Conservation (phyloP, 2,797 vertebrate species). For the Fringilla coelebs region DNA sequence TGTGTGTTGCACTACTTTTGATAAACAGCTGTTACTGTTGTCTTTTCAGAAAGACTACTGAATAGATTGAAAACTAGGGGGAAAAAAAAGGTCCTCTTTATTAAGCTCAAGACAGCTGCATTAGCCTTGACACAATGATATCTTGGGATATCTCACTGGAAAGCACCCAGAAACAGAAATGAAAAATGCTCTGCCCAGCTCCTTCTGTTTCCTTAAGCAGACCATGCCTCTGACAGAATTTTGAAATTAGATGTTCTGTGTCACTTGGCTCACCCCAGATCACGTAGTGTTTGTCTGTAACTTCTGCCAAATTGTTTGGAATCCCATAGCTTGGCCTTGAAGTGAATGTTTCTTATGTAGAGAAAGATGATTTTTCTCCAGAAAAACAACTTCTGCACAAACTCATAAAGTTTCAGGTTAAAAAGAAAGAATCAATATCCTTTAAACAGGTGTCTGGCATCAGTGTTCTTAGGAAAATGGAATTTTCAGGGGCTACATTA, state of each 20-base stretch:
- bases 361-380: not conserved
- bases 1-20: not conserved
- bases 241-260: not conserved
- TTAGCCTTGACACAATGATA: not conserved
- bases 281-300: not conserved
- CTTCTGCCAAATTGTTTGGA: not conserved
- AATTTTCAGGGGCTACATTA: not conserved
- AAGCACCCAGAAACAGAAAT: not conserved
- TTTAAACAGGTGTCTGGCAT: not conserved
- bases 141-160: not conserved
- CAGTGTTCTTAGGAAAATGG: not conserved
- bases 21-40: not conserved
- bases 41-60: not conserved
- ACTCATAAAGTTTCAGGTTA: not conserved
- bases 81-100: not conserved
- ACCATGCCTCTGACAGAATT: not conserved
- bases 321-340: not conserved
- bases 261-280: not conserved
- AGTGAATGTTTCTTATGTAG: not conserved
- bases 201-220: not conserved
- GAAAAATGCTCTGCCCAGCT: not conserved
- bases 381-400: not conserved
- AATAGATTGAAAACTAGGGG: not conserved
- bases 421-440: not conserved
- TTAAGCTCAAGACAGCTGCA: not conserved